Evolutionary conservation across 2,797 vertebrate species (phyloP).

Genomic region (Apogon talboti): DNA sequence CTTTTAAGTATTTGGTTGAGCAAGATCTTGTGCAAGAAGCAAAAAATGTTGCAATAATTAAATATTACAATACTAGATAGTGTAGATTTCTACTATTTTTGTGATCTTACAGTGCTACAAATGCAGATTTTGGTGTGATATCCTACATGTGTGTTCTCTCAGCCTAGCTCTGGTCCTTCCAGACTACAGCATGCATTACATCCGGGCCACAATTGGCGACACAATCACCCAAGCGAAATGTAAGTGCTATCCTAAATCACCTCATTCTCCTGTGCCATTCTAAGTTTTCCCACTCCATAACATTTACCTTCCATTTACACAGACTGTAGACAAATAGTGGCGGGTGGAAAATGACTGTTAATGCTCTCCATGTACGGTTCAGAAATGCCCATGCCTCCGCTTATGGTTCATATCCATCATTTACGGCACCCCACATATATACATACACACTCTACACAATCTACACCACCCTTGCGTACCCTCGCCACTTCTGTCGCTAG

Average conservation of each 20-base stretch:
- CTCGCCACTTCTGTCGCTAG: conserved; percentile 32
- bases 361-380: conserved; percentile 45
- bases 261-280: conserved; percentile 8
- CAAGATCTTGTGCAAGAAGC: neutral
- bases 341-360: conserved; percentile 29
- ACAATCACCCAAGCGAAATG: conserved; percentile 94
- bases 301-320: conserved; percentile 23
- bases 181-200: conserved; percentile 94
- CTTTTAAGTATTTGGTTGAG: neutral
- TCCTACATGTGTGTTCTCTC: conserved; percentile 51
- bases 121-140: neutral
- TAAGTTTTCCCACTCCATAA: conserved; percentile 23
- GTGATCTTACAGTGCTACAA: too few relatives aligned
- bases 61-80: neutral
- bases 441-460: conserved; percentile 15
- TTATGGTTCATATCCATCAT: conserved; percentile 59
- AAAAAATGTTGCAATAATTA: too few relatives aligned
- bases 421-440: conserved; percentile 16
- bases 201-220: conserved; percentile 92
- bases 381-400: conserved; percentile 25
- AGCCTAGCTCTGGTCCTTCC: conserved; percentile 97
- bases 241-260: conserved; percentile 82
- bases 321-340: conserved; percentile 32
- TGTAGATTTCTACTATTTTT: too few relatives aligned
- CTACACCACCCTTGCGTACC: conserved; percentile 13